Evolutionary conservation across 1,140 invertebrate genomes (phyloP).

Genomic region (Bilobella aurantiaca): DNA sequence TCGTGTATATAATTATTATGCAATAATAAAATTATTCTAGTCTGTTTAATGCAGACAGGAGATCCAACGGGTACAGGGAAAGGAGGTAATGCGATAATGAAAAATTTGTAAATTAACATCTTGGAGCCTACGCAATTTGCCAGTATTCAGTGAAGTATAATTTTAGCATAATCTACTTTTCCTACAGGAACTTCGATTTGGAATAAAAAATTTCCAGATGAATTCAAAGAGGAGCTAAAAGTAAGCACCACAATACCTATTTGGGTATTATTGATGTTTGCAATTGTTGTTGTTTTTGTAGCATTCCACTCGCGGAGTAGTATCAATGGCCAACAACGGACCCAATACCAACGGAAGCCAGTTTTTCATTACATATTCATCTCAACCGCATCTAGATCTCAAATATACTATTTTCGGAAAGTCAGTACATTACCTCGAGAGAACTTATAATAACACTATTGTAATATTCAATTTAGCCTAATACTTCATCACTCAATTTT

Average conservation of each 20-base stretch:
- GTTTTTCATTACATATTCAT: slow-evolving; percentile 89
- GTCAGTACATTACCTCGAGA: too few relatives aligned
- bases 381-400: slow-evolving; percentile 89
- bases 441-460: too few relatives aligned
- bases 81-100: too few relatives aligned
- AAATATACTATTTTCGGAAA: slow-evolving; percentile 96
- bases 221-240: slow-evolving; percentile 88
- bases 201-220: slow-evolving; percentile 87
- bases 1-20: not conserved
- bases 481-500: slow-evolving; percentile 40
- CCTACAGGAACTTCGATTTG: slow-evolving; percentile 51
- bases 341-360: slow-evolving; percentile 98
- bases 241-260: too few relatives aligned
- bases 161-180: slow-evolving; percentile 44
- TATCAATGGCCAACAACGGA: slow-evolving; percentile 98
- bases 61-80: slow-evolving; percentile 93
- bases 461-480: not conserved
- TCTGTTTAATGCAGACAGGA: slow-evolving; percentile 60
- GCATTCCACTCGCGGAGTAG: slow-evolving; percentile 74
- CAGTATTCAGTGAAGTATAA: too few relatives aligned
- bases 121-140: too few relatives aligned
- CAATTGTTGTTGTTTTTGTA: slow-evolving; percentile 40
- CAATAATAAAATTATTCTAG: not conserved
- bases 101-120: too few relatives aligned
- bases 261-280: too few relatives aligned